Evolutionary conservation across 2,888 invertebrate species (phyloP).

Genomic region (Caenorhabditis panamensis): DNA sequence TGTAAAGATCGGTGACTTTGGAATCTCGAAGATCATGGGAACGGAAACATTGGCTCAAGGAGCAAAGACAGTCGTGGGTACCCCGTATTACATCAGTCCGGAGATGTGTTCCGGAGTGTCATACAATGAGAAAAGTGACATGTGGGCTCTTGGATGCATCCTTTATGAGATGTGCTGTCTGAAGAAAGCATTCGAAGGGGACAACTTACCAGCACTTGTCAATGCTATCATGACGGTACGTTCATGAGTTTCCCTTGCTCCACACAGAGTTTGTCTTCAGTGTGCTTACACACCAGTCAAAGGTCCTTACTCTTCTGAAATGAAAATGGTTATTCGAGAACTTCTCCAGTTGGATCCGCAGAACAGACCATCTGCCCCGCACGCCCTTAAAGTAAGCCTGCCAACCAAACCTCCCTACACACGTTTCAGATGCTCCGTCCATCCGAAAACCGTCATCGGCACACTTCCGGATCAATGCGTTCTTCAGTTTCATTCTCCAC

Average conservation of each 20-base stretch:
- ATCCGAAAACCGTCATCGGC: conserved; percentile 52
- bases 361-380: conserved; percentile 85
- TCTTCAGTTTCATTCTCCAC: conserved; percentile 68
- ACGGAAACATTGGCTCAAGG: conserved; percentile 83
- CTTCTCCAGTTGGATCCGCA: conserved; percentile 86
- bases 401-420: neutral
- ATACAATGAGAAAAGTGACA: conserved; percentile 88
- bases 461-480: conserved; percentile 54
- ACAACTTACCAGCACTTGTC: conserved; percentile 87
- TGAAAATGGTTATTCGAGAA: conserved; percentile 85
- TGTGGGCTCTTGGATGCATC: conserved; percentile 88
- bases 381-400: conserved; percentile 70
- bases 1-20: conserved; percentile 88
- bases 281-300: conserved; percentile 86
- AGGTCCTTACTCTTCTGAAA: conserved; percentile 85
- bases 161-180: conserved; percentile 88
- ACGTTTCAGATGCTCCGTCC: conserved; percentile 66
- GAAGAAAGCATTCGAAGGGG: conserved; percentile 87
- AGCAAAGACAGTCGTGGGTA: conserved; percentile 83
- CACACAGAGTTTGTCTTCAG: conserved; percentile 82
- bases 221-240: conserved; percentile 86
- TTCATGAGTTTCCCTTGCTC: no score
- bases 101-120: conserved; percentile 86
- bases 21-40: conserved; percentile 87
- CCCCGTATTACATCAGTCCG: conserved; percentile 84